Evolutionary conservation across 2,888 invertebrate genomes (phyloP), one percentile per base, ranked within the genome.

Genomic region (Polyommatus icarus): DNA sequence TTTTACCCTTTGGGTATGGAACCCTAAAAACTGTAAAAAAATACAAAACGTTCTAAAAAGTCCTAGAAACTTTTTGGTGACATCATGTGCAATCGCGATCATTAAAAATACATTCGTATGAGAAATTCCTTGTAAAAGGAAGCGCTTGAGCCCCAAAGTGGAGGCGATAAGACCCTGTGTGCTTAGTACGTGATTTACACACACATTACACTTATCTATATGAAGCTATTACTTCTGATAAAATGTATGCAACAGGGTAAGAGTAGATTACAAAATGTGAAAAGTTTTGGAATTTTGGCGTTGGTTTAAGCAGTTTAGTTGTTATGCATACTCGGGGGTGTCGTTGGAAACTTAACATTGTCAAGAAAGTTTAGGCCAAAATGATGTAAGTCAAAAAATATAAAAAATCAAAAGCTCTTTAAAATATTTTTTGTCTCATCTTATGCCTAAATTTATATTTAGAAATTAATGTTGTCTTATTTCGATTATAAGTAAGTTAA

Each of bases 181-280:
- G 82, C 78, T 80, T 78, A 79, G 79, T 46, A 78, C 79, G 80
- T 82, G 82, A 82, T 82, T 82, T 82, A 82, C 72, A 72, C 40
- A 36, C 73, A 72, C 59, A 73, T 77, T 77, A 75, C 73, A 72
- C 73, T 59, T 72, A 77, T 72, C 72, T 72, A 36, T 72, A 40
- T 72, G n/a, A 36, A 40, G 72, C 36, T 72, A 40, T 20, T 72
- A n/a, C 36, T 36, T 72, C 36, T 12, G 40, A 72, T 36, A 72
- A 40, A 32, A 20, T 36, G 72, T 36, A 67, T 67, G 67, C 67
- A 67, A 67, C 67, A 67, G 67, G 67, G 29, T 67, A 67, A 67
- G 10, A 29, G 61, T 59, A 67, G 32, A 67, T 67, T 29, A 67
- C 29, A 32, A 15, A 32, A 67, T 67, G 67, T 29, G 12, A 29